These are phyloP conservation scores for Coreoperca whiteheadi DNA, from an alignment of 2,113 vertebrate genomes.

Conservation along the genomic window DNA sequence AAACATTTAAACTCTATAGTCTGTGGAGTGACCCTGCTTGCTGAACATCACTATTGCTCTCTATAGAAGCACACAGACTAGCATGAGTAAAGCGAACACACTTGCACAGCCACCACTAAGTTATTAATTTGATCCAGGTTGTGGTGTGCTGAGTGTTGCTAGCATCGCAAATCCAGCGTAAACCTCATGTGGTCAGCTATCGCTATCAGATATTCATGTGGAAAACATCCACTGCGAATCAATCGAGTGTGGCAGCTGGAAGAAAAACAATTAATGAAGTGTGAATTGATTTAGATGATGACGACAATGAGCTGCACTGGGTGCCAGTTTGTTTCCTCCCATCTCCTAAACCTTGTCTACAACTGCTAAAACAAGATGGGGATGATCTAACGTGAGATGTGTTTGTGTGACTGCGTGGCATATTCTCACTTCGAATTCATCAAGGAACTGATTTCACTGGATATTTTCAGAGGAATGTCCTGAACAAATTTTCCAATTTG, in stretches of 20 bases:
- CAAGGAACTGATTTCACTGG: not conserved
- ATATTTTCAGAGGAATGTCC: not conserved
- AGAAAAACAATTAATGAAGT: slow-evolving; percentile 10
- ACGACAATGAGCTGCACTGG: too few species aligned
- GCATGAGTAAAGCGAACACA: not conserved
- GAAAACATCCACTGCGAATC: slow-evolving; percentile 21
- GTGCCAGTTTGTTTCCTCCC: too few species aligned
- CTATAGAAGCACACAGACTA: not conserved
- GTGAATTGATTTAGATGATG: not conserved
- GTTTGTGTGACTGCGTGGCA: not conserved
- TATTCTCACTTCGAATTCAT: not conserved
- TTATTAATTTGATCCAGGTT: slow-evolving; percentile 4
- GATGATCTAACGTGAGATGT: not conserved
- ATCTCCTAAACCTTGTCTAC: not conserved
- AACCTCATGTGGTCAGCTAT: slow-evolving; percentile 37
- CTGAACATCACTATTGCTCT: not conserved
- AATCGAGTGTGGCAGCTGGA: not conserved
- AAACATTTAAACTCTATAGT: not conserved
- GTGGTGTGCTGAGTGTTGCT: not conserved
- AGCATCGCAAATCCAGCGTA: slow-evolving; percentile 15
- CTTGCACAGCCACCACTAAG: not conserved
- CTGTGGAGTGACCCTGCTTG: not conserved
- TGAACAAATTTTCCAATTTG: not conserved
- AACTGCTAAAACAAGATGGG: not conserved
- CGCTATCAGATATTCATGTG: not conserved